Base-by-base conservation (phyloP, 2,113 vertebrate genomes). In the Cottus gobio region DNA sequence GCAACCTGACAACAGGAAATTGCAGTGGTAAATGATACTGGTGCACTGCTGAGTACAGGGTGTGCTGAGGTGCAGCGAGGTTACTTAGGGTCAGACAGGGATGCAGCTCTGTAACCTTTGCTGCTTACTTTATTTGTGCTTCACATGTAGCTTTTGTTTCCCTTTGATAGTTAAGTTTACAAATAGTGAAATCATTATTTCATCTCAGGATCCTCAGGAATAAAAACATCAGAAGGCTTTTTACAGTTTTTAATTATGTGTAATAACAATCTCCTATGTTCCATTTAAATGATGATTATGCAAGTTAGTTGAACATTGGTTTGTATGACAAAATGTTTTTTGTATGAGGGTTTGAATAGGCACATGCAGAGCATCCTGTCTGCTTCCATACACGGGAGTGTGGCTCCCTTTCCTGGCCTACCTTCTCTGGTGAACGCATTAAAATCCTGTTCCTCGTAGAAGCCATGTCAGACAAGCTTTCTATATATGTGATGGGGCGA, bases 1-100 rank as follows among this genome's bases (percentile, higher is more conserved):
- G 36, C 42, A 60, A 7, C 3, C 6, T 3, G 71, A 42, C 66
- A 61, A 42, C 52, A 76, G 64, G 48, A 82, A 74, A 57, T 64
- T 85, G 77, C 83, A 90, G 80, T 48, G 31, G 30, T 73, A 82
- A 81, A 66, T 81, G 77, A 90, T 87, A 79, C 73, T 26, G 61
- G 37, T 80, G 67, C 63, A 75, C 73, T 75, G 66, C 80, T 87
- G 77, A 76, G 68, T 24, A 13, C 75, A 52, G 56, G 9, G 28
- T 77, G 50, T 77, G 70, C 65, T 13, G 65, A 78, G 52, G 26
- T 77, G 61, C 39, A 60, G 46, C 0, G 28, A 60, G 67, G 76
- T 79, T 61, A 62, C 34, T 30, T 12, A 2, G 50, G 70, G 79
- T 72, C 77, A 78, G 12, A 48, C 26, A 13, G 9, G 3, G 56